Percentiles rank a stretch among this genome's conserved stretches.
These are phyloP conservation scores for Bubo scandiacus DNA, from an alignment of 2,113 vertebrate species.

Conservation along the genomic window DNA sequence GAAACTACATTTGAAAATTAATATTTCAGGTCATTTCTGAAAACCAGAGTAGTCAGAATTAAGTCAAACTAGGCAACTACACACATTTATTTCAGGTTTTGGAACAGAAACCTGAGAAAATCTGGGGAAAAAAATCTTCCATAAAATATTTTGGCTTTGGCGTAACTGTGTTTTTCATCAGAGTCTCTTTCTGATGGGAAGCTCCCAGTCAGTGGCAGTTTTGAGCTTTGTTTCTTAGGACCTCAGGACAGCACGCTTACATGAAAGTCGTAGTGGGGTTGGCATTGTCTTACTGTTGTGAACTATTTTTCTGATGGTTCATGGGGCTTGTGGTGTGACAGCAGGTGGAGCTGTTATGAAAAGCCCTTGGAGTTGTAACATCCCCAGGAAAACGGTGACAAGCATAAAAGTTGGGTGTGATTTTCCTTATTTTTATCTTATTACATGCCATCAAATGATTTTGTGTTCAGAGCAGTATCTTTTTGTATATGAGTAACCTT, in stretches of 20 bases:
- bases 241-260: background rate
- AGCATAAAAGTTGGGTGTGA: background rate
- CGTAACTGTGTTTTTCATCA: background rate
- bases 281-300: accelerated
- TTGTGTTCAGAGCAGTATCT: background rate
- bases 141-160: background rate
- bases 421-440: background rate
- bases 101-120: background rate
- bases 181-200: background rate
- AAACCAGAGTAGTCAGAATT: background rate
- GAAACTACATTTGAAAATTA: background rate
- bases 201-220: background rate
- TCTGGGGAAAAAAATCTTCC: background rate
- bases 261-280: background rate
- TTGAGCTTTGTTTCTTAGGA: background rate
- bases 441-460: background rate
- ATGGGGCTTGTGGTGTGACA: background rate
- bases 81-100: background rate
- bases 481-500: background rate
- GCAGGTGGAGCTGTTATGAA: background rate
- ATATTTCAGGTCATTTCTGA: background rate
- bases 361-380: background rate
- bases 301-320: background rate
- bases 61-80: background rate
- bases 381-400: background rate